Conservation (phyloP, 2,888 invertebrate genomes). For the Halocaridina rubra region DNA sequence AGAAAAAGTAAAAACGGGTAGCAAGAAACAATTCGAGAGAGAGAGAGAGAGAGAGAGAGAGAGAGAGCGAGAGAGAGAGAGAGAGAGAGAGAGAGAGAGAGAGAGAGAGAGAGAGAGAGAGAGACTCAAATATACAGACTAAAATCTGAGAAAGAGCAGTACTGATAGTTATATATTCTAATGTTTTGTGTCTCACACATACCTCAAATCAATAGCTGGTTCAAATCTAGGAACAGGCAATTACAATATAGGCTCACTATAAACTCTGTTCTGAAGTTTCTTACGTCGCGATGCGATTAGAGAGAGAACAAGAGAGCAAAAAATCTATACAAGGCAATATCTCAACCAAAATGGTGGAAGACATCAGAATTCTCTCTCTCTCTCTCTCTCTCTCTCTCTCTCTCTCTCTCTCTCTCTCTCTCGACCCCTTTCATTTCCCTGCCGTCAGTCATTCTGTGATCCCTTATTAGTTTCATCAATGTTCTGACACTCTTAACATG, state of each 20-base stretch:
- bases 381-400: conserved; percentile 15
- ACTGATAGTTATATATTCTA: background rate
- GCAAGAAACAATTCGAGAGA: background rate
- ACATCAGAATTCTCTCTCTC: background rate
- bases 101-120: conserved; percentile 19
- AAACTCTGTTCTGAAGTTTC: too few species aligned
- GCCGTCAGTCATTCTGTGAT: too few species aligned
- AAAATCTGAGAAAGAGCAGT: background rate
- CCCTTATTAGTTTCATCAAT: too few species aligned
- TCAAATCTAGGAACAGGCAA: too few species aligned
- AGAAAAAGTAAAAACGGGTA: background rate
- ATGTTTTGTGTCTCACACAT: too few species aligned
- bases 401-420: background rate
- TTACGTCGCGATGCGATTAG: too few species aligned
- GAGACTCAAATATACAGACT: background rate
- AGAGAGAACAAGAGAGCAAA: background rate
- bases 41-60: background rate
- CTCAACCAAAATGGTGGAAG: background rate
- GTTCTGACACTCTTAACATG: too few species aligned
- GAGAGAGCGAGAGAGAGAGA: background rate
- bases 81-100: conserved; percentile 19
- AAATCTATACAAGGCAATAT: background rate
- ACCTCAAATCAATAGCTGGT: too few species aligned
- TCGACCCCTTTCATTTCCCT: background rate
- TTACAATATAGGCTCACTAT: too few species aligned